A percentile compares a stretch with the other conserved stretches of the same genome.
These are phyloP conservation scores for Melanostigma gelatinosum DNA, from an alignment of 2,113 vertebrate species.

Conservation along the genomic window DNA sequence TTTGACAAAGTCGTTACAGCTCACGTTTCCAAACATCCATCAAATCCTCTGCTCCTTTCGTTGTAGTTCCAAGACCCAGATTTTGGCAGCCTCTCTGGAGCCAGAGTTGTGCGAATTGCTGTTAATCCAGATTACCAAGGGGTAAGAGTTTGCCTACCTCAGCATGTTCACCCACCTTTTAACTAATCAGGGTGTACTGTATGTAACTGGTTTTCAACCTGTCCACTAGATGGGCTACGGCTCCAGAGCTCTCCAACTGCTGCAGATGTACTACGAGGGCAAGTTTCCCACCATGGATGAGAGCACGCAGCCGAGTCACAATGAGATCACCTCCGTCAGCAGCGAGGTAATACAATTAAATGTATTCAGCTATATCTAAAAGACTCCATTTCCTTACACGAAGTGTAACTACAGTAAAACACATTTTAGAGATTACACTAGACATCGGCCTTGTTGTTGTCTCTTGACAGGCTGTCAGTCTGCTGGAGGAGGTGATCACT, in stretches of 20 bases:
- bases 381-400: background rate
- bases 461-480: slow-evolving; percentile 87
- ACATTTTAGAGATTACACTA: background rate
- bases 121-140: slow-evolving; percentile 98
- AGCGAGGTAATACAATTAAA: slow-evolving; percentile 86
- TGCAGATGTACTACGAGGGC: slow-evolving; percentile 97
- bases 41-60: slow-evolving; percentile 6
- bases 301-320: slow-evolving; percentile 71
- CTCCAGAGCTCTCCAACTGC: slow-evolving; percentile 89
- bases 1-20: background rate
- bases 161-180: background rate
- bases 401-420: background rate
- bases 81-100: slow-evolving; percentile 93
- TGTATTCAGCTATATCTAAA: background rate
- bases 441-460: background rate
- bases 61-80: slow-evolving; percentile 95
- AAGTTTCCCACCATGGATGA: slow-evolving; percentile 93
- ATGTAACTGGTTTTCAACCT: slow-evolving; percentile 18
- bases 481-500: slow-evolving; percentile 92
- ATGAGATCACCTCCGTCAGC: slow-evolving; percentile 88
- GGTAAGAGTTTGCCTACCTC: slow-evolving; percentile 78
- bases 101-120: slow-evolving; percentile 93
- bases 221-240: slow-evolving; percentile 95
- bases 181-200: background rate
- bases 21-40: background rate